Evolutionary conservation across 2,113 vertebrate species (phyloP), one percentile per base, ranked within the genome.

Genomic region (Marmota monax): DNA sequence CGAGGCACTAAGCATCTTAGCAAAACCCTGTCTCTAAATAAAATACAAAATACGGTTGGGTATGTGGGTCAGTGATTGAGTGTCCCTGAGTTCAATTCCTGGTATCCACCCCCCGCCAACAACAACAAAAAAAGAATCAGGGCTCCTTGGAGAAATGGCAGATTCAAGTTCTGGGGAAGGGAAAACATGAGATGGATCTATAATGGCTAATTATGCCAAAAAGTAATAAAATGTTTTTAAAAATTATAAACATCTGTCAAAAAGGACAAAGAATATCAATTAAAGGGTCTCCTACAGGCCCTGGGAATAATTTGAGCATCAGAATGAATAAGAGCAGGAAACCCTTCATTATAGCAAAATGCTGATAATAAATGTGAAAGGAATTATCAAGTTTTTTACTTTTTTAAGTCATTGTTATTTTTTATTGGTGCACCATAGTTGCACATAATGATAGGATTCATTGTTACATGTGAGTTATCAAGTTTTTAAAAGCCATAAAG

Each of bases 311-410:
- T 92, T 70, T 84, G 42, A 89, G 10, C 37, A 95, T 72, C 82
- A 84, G 77, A 96, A 88, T 96, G 92, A 89, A 27, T 53, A 87
- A 90, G 32, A 77, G 37, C 37, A 94, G 53, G 4, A 97, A 72
- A 20, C 29, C 32, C 12, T 63, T 87, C 42, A 37, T 96, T 72
- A 92, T 13, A 65, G 20, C 25, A 87, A n/a, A 96, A 96, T 80
- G 13, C 23, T 65, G n/a, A 87, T 27, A 88, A 84, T 61, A 74
- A 80, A 74, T 51, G 53, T 34, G 67, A 53, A 84, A 61, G 12
- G 10, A 84, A 84, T 51, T 14, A 77, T 23, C 20, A 63, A 63
- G 23, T 5, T 63, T 61, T 11, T 63, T 63, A 63, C 18, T 63
- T 63, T 61, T 61, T 63, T 4, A 63, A 27, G 8, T 11, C 22